Evolutionary conservation across 2,888 invertebrate genomes (phyloP).

Genomic region (Empis stercorea): DNA sequence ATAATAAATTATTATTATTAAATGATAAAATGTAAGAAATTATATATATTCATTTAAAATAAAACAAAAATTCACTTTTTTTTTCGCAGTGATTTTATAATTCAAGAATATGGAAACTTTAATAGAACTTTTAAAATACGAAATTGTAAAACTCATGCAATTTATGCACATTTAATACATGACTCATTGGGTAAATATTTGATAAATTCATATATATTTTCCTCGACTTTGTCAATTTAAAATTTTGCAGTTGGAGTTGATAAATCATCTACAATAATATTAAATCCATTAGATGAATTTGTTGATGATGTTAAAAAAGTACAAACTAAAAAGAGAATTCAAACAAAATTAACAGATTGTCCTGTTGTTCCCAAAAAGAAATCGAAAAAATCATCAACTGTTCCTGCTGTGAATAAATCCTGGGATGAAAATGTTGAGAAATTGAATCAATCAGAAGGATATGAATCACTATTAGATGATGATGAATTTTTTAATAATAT

Average conservation of each 20-base stretch:
- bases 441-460: too few species aligned
- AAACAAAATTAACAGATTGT: constrained; percentile 5
- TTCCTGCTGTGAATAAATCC: constrained; percentile 4
- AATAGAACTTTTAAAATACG: constrained; percentile 36
- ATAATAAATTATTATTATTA: constrained; percentile 46
- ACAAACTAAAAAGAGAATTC: constrained; percentile 4
- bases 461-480: background rate
- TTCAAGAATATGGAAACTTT: constrained; percentile 37
- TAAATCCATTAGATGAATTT: constrained; percentile 8
- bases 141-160: constrained; percentile 34
- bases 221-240: constrained; percentile 1
- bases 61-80: background rate
- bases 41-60: background rate
- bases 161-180: constrained; percentile 45
- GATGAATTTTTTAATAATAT: background rate
- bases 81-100: constrained; percentile 27
- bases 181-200: constrained; percentile 41
- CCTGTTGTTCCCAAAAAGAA: background rate
- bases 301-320: background rate
- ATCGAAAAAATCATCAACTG: constrained; percentile 1
- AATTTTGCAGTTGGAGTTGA: constrained; percentile 15
- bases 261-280: constrained; percentile 7
- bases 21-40: constrained; percentile 41
- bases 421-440: constrained; percentile 2
- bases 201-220: background rate